These are phyloP conservation scores for Dicerorhinus sumatrensis DNA, from an alignment of 2,113 vertebrate species.

Conservation along the genomic window DNA sequence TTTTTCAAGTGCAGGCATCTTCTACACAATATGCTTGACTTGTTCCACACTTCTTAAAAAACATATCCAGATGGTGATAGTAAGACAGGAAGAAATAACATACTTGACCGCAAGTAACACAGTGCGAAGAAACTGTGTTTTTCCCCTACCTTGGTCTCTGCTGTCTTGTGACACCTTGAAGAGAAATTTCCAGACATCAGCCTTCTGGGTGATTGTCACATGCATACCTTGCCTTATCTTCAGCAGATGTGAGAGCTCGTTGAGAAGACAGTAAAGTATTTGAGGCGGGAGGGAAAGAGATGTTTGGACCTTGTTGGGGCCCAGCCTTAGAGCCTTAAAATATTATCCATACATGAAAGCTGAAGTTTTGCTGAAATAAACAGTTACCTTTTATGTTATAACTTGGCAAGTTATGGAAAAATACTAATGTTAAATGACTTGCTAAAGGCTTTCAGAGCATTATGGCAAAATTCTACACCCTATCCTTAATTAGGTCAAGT, in stretches of 20 bases:
- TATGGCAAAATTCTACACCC: slow-evolving; percentile 12
- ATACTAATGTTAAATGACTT: not conserved
- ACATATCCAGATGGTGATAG: not conserved
- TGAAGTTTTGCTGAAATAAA: slow-evolving; percentile 7
- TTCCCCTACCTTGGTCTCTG: not conserved
- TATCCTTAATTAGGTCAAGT: slow-evolving; percentile 58
- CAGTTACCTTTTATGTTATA: slow-evolving; percentile 16
- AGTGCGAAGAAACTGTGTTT: not conserved
- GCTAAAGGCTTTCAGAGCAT: slow-evolving; percentile 17
- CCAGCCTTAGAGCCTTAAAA: not conserved
- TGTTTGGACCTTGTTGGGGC: not conserved
- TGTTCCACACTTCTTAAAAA: not conserved
- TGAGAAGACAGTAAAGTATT: not conserved
- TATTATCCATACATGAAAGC: not conserved
- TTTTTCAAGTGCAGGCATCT: not conserved
- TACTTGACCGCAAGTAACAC: not conserved
- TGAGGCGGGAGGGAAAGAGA: not conserved
- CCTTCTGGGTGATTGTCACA: not conserved
- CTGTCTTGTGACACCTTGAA: not conserved
- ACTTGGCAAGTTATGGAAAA: slow-evolving; percentile 3
- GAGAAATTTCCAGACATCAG: not conserved
- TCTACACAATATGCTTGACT: not conserved
- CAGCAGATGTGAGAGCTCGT: not conserved
- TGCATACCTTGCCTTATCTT: not conserved
- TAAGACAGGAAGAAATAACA: not conserved